These are phyloP conservation scores for Melipona quadrifasciata DNA, from an alignment of 1,140 invertebrate species.

Conservation along the genomic window DNA sequence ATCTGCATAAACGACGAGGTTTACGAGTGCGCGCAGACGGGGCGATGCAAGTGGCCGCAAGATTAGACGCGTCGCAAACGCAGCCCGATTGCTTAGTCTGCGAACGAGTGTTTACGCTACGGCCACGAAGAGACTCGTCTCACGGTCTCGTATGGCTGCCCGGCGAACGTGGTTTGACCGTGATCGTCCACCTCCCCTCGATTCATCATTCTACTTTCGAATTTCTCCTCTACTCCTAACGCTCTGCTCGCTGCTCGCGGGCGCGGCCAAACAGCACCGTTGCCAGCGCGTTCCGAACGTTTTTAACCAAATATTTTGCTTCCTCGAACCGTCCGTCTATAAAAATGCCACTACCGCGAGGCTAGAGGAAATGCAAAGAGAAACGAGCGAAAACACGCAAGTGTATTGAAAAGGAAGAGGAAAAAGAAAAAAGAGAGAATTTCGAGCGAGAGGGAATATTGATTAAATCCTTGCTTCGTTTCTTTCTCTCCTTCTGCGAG, in stretches of 20 bases:
- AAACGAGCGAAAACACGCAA: neutral
- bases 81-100: constrained; percentile 45
- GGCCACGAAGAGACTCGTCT: constrained; percentile 22
- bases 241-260: neutral
- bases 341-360: neutral
- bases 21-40: neutral
- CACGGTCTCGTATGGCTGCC: neutral
- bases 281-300: neutral
- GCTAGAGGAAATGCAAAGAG: neutral
- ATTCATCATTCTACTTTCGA: constrained; percentile 33
- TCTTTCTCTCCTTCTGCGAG: neutral
- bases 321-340: neutral
- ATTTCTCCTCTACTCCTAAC: constrained; percentile 28
- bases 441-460: neutral
- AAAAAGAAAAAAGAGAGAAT: neutral
- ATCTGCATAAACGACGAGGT: neutral
- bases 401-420: neutral
- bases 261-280: neutral
- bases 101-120: constrained; percentile 43
- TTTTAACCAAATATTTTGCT: constrained; percentile 15
- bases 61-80: constrained; percentile 40
- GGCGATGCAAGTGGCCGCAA: constrained; percentile 7
- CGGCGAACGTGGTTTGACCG: constrained; percentile 15
- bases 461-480: neutral
- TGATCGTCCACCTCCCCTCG: constrained; percentile 15